Percentiles rank a stretch among this genome's conserved stretches.
These are phyloP conservation scores for Cyprinodon tularosa DNA, from an alignment of 2,113 vertebrate genomes.

Conservation along the genomic window DNA sequence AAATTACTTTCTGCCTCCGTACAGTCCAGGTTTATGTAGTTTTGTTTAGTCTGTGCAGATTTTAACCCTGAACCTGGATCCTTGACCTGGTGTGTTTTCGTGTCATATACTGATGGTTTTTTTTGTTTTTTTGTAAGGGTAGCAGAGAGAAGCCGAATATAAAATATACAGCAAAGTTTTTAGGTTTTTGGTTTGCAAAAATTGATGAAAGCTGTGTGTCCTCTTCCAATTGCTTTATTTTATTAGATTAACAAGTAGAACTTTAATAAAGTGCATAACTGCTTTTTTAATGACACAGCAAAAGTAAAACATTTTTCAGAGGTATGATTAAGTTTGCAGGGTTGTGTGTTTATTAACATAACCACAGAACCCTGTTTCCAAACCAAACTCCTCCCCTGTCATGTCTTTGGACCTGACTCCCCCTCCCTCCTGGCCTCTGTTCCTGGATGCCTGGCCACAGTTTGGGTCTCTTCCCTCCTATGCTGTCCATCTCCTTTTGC, in stretches of 20 bases:
- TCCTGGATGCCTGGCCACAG: constrained; percentile 24
- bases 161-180: too few species aligned
- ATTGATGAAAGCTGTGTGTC: too few species aligned
- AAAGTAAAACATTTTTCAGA: not conserved
- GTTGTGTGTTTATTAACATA: not conserved
- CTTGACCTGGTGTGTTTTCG: too few species aligned
- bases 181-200: too few species aligned
- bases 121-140: not conserved
- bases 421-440: constrained; percentile 33
- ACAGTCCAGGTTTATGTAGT: too few species aligned
- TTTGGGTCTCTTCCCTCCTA: constrained; percentile 48
- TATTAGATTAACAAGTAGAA: too few species aligned
- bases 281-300: not conserved
- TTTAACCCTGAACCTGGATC: too few species aligned
- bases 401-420: constrained; percentile 2
- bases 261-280: not conserved
- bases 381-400: constrained; percentile 57
- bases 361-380: constrained; percentile 27
- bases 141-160: too few species aligned
- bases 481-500: constrained; percentile 38
- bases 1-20: too few species aligned
- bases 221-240: too few species aligned
- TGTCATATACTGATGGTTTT: not conserved
- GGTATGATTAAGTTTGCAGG: not conserved
- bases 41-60: too few species aligned